Evolutionary conservation across 2,797 vertebrate genomes (phyloP).

Genomic region (Eidolon dupreanum): DNA sequence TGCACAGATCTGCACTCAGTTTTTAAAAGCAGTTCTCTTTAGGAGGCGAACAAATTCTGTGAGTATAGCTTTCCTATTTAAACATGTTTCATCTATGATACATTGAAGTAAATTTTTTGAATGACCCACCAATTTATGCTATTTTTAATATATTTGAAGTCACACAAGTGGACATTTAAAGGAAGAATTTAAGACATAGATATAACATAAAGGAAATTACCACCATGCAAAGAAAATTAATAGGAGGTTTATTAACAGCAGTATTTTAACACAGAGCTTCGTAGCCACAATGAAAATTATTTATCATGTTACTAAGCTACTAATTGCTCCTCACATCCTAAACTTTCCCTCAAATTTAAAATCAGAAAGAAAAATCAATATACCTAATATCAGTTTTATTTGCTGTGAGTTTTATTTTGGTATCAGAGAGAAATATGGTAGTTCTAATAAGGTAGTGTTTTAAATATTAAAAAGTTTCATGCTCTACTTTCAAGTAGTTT

Average conservation of each 20-base stretch:
- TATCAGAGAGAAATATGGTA: constrained; percentile 15
- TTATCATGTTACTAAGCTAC: constrained; percentile 18
- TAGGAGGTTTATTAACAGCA: background rate
- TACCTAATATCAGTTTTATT: constrained; percentile 8
- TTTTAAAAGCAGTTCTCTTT: background rate
- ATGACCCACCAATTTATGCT: background rate
- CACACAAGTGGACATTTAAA: background rate
- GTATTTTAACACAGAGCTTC: constrained; percentile 25
- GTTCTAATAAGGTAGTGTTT: constrained; percentile 44
- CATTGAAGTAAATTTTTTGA: background rate
- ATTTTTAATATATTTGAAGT: constrained; percentile 39
- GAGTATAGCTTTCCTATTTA: background rate
- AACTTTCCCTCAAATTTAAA: constrained; percentile 36
- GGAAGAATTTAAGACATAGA: background rate
- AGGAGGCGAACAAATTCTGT: background rate
- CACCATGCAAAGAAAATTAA: background rate
- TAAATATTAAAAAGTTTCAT: constrained; percentile 57
- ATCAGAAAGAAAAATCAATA: background rate
- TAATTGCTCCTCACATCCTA: background rate
- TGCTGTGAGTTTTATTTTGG: constrained; percentile 35
- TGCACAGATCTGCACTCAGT: background rate
- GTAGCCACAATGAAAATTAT: constrained; percentile 34
- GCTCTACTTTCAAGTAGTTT: constrained; percentile 67
- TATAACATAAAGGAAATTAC: background rate
- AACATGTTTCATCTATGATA: background rate